Base-by-base conservation (phyloP, 2,797 vertebrate species). In the Columba guinea region DNA sequence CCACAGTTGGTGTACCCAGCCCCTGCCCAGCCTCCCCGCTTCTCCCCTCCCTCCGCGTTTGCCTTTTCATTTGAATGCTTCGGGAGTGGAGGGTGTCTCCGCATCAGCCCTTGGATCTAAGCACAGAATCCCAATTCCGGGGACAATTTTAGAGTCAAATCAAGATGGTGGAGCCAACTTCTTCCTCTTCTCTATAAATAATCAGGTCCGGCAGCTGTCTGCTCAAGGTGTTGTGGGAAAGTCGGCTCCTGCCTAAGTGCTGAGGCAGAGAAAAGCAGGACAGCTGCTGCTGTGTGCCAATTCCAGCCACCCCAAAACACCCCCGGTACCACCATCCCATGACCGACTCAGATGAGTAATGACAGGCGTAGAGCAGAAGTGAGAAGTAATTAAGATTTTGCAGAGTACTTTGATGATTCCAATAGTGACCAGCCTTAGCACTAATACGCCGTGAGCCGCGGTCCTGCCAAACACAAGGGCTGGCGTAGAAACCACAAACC, bases 141-240 rank as follows among this genome's bases (percentile, higher is more conserved):
- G 55, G 53, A 81, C 84, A 69, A 92, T 94, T 92, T 95, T 27
- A 92, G 94, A 95, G 95, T 94, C 94, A 95, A 95, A 96, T 90
- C 92, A 75, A 93, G 90, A 62, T 32, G 39, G 59, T 1, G 13
- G 69, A 84, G 77, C 59, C 6, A 20, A 49, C 53, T 78, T 16
- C 77, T 53, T 92, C 84, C 71, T 89, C 48, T 80, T 56, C 53
- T 65, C 89, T 89, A 2, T 27, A 91, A 85, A 64, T 46, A 71
- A 80, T 34, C 89, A 62, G 30, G 12, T 85, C 73, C 35, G n/a
- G 79, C 79, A 84, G 82, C 76, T 65, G 55, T 44, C 73, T 92
- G 56, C 84, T 93, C 79, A 32, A 75, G 63, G 89, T 71, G 3
- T 17, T 74, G 89, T 93, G 91, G 89, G 89, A 88, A 87, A 92